These are phyloP conservation scores for Cichlasoma orientale DNA, from an alignment of 2,797 vertebrate species.

Conservation along the genomic window DNA sequence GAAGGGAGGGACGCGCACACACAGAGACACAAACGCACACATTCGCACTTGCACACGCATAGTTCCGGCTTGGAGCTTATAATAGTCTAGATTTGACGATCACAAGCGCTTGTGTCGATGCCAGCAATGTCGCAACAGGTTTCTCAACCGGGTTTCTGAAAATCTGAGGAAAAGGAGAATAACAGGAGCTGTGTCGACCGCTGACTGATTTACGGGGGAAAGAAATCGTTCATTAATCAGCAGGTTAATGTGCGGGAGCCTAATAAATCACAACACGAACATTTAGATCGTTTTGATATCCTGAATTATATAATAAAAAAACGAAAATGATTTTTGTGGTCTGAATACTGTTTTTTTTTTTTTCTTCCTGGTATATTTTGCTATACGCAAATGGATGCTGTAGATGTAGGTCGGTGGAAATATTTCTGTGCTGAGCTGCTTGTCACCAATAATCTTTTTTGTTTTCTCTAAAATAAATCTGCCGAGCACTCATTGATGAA, in stretches of 20 bases:
- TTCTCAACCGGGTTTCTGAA: conserved; percentile 47
- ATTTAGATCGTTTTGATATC: background rate
- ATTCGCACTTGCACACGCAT: conserved; percentile 41
- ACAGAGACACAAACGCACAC: background rate
- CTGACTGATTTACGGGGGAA: too few species aligned
- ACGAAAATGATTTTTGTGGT: background rate
- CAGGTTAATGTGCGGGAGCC: background rate
- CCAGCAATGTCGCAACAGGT: conserved; percentile 79
- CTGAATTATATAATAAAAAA: background rate
- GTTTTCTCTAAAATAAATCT: conserved; percentile 18
- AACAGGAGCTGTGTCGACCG: background rate
- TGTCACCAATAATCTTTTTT: conserved; percentile 11
- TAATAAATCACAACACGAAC: background rate
- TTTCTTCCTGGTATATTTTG: background rate
- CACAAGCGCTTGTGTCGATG: conserved; percentile 53
- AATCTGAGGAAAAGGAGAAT: conserved; percentile 8
- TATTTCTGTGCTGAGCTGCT: background rate
- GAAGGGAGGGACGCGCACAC: conserved; percentile 55
- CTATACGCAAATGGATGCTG: background rate
- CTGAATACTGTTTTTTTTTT: background rate
- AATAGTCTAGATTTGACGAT: conserved; percentile 68
- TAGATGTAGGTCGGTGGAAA: conserved; percentile 36
- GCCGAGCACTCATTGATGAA: conserved; percentile 25
- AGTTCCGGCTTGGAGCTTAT: conserved; percentile 67
- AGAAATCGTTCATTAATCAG: background rate